Evolutionary conservation across 1,140 invertebrate species (phyloP).

Genomic region (Whitmania pigra): DNA sequence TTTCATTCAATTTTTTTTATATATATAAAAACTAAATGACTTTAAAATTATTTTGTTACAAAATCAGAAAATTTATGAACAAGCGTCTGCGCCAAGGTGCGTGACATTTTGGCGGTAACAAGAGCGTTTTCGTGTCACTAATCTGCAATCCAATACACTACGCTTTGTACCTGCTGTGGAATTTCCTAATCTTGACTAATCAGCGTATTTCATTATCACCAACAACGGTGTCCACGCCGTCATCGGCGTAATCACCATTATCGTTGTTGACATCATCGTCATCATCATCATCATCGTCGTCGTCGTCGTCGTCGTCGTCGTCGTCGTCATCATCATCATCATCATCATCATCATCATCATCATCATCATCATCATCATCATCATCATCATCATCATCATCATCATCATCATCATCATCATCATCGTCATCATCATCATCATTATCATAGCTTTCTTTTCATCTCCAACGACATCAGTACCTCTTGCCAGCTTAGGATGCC

Average conservation of each 20-base stretch:
- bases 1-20: no score
- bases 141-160: neutral
- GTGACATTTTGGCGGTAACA: neutral
- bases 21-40: no score
- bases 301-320: neutral
- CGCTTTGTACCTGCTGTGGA: conserved; percentile 3
- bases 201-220: neutral
- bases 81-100: neutral
- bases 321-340: conserved; percentile 7
- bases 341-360: conserved; percentile 14
- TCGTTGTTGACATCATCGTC: neutral
- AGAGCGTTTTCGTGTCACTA: neutral
- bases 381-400: neutral
- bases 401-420: neutral
- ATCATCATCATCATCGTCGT: neutral
- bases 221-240: neutral
- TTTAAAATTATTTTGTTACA: no score
- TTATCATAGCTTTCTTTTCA: no score
- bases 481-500: no score
- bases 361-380: neutral
- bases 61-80: conserved; percentile 14
- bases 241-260: neutral
- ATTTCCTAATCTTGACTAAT: neutral
- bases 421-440: no score
- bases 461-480: no score